Evolutionary conservation across 1,140 invertebrate genomes (phyloP).

Genomic region (Psilanteris sp.): DNA sequence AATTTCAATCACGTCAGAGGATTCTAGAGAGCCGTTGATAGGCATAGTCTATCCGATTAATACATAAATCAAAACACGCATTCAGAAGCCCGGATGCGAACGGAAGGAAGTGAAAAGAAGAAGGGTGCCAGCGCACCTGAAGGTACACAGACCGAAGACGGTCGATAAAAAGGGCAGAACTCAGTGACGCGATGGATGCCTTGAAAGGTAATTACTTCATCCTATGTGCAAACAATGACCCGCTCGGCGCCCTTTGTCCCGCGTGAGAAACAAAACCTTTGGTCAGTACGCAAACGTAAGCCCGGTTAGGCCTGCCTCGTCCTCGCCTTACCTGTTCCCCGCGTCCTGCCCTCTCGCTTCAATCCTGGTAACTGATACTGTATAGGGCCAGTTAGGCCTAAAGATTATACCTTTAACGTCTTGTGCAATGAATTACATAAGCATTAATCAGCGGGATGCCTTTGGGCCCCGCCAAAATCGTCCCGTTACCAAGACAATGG

Average conservation of each 20-base stretch:
- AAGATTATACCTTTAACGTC: conserved; percentile 76
- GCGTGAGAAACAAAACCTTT: conserved; percentile 77
- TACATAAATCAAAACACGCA: conserved; percentile 59
- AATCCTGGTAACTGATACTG: conserved; percentile 68
- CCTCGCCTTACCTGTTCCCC: conserved; percentile 56
- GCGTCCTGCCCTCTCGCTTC: neutral
- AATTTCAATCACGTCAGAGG: conserved; percentile 50
- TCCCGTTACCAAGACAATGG: conserved; percentile 66
- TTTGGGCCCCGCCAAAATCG: conserved; percentile 65
- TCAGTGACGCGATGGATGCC: conserved; percentile 65
- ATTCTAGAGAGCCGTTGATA: conserved; percentile 47
- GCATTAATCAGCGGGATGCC: conserved; percentile 74
- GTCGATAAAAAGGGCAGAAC: conserved; percentile 55
- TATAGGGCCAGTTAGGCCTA: conserved; percentile 54
- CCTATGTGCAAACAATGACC: conserved; percentile 77
- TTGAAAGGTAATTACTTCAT: conserved; percentile 77
- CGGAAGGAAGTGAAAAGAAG: conserved; percentile 47
- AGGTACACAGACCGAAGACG: conserved; percentile 53
- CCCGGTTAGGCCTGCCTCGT: conserved; percentile 49
- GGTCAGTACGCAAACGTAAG: conserved; percentile 57
- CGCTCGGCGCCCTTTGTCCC: conserved; percentile 69
- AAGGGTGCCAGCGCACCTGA: conserved; percentile 54
- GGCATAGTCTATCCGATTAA: conserved; percentile 55
- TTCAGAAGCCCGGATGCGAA: conserved; percentile 13
- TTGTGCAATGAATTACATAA: conserved; percentile 77